Percentiles rank a stretch among this genome's conserved stretches.
Evolutionary conservation across 2,888 invertebrate species (phyloP).

Genomic region (Polymixis lichenea): DNA sequence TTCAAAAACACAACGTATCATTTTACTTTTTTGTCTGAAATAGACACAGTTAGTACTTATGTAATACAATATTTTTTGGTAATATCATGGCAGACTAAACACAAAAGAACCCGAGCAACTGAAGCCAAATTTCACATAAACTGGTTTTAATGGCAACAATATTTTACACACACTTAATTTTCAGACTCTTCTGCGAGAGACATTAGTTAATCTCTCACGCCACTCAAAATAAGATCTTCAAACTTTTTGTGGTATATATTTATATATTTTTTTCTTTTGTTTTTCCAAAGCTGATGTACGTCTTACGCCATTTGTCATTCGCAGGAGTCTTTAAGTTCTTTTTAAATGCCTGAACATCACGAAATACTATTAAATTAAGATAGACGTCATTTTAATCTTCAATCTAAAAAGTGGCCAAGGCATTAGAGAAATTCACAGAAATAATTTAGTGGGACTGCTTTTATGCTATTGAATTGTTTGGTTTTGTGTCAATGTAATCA

Average conservation of each 20-base stretch:
- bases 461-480: not conserved
- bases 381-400: not conserved
- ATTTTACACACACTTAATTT: not conserved
- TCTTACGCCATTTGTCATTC: constrained; percentile 6
- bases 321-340: not conserved
- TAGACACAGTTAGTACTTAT: not conserved
- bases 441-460: not conserved
- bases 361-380: not conserved
- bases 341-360: not conserved
- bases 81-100: not conserved
- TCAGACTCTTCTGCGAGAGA: not conserved
- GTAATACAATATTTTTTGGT: not conserved
- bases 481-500: not conserved
- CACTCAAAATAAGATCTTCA: not conserved
- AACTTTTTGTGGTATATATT: not conserved
- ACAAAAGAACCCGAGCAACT: not conserved
- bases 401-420: not conserved
- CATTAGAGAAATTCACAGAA: not conserved
- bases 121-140: no score
- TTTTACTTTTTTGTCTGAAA: not conserved
- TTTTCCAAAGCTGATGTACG: not conserved
- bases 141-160: not conserved
- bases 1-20: not conserved
- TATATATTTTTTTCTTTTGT: constrained; percentile 10
- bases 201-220: not conserved